A percentile compares a stretch with the other conserved stretches of the same genome.
phyloP scores from a whole-genome alignment of 2,888 invertebrate genomes.

The Ectemnius continuus region DNA sequence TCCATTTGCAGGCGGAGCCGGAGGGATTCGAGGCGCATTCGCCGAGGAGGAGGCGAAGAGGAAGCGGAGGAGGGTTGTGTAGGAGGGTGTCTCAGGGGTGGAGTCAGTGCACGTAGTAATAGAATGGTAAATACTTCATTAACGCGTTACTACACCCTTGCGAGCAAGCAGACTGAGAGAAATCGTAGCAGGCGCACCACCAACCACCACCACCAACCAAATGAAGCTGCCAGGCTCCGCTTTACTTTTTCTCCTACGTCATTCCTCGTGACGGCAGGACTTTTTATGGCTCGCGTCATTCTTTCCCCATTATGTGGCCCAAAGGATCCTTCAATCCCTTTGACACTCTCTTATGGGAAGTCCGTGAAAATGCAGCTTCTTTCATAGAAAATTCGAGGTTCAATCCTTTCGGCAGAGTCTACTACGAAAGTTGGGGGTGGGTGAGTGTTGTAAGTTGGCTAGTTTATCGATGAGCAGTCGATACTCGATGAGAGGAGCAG shows the following conservation, averaged over 20 bases:
- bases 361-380: too few species aligned
- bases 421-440: too few species aligned
- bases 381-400: too few species aligned
- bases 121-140: conserved; percentile 72
- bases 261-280: neutral
- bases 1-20: conserved; percentile 1
- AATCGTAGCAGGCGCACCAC: conserved; percentile 29
- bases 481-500: too few species aligned
- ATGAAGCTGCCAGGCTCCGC: conserved; percentile 37
- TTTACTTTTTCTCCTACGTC: conserved; percentile 18
- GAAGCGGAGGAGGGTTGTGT: neutral
- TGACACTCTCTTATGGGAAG: too few species aligned
- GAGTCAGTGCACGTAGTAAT: conserved; percentile 60
- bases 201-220: conserved; percentile 12
- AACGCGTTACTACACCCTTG: conserved; percentile 66
- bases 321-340: too few species aligned
- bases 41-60: conserved; percentile 15
- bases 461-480: too few species aligned
- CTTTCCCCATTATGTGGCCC: too few species aligned
- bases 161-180: conserved; percentile 44
- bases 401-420: too few species aligned
- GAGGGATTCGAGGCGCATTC: conserved; percentile 7
- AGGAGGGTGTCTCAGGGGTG: neutral
- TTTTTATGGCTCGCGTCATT: neutral
- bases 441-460: too few species aligned